Evolutionary conservation across 2,797 vertebrate species (phyloP), one percentile per base, ranked within the genome.

Genomic region (Pantherophis vulpinus): DNA sequence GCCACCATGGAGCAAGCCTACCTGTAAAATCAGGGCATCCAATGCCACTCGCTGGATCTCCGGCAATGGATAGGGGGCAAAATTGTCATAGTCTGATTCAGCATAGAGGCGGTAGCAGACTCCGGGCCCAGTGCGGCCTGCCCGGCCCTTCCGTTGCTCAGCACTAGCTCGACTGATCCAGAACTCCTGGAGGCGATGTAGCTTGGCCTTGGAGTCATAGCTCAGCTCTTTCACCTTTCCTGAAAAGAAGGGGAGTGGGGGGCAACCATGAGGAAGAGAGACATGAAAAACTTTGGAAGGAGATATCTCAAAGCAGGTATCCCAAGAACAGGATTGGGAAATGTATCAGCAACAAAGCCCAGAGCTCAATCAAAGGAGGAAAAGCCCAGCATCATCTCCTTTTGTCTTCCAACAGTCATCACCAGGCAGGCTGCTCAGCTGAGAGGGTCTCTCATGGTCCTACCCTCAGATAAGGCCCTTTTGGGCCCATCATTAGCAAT

Each of bases 181-280:
- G 97, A 99, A 99, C 95, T 99, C 99, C 97, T 99, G 99, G 32
- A 99, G 98, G 10, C 98, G 98, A 90, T 99, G 99, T 96, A 99
- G 98, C 92, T 99, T 99, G 47, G 98, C 98, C 95, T 99, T 99
- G 0, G 98, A 98, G 94, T 99, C 99, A 0, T 98, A 99, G 95
- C 98, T 99, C 98, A 99, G 98, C 96, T 99, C 99, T 95, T 99
- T 99, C 63, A 99, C 99, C 94, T 99, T 99, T 47, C 99, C 99
- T 99, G 86, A 1, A 37, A 11, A 3, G 51, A 13, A 27, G 58
- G 16, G 27, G 37, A 2, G 14, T 16, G 16, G 6, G 2, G 16
- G 18, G 47, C 61, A 29, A 27, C 29, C 20, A 18, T 9, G 11
- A 51, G 10, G 12, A 29, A 29, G 3, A 32, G 60, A 25, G 2